Percentiles rank a stretch among this genome's conserved stretches.
Evolutionary conservation across 2,113 vertebrate species (phyloP).

Genomic region (Hippocampus abdominalis): DNA sequence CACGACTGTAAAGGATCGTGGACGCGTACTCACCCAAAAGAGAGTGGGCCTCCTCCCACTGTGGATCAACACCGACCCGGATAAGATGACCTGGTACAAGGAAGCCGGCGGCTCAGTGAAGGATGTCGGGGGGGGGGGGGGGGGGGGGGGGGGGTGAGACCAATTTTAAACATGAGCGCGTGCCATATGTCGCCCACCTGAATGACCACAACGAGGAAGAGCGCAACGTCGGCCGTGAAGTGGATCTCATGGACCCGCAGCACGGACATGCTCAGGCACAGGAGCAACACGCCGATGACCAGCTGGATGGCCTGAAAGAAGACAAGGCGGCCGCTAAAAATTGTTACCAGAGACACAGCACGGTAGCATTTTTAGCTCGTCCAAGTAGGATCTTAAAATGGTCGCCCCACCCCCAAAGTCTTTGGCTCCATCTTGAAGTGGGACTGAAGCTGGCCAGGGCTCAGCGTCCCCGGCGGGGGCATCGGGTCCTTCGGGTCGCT

Average conservation of each 20-base stretch:
- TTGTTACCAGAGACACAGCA: too few species aligned
- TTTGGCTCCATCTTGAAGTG: conserved; percentile 74
- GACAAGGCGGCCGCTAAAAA: not conserved
- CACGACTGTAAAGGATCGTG: not conserved
- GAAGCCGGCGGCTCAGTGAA: not conserved
- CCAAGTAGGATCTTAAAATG: too few species aligned
- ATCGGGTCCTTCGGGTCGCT: conserved; percentile 50
- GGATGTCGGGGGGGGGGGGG: too few species aligned
- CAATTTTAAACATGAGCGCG: not conserved
- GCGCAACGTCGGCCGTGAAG: conserved; percentile 68
- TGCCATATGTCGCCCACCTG: conserved; percentile 47
- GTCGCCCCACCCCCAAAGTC: conserved; percentile 72
- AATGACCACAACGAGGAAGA: conserved; percentile 66
- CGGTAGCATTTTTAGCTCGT: not conserved
- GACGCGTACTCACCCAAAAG: conserved; percentile 67
- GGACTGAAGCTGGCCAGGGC: conserved; percentile 55
- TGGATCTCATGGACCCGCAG: conserved; percentile 74
- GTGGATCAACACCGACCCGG: conserved; percentile 73
- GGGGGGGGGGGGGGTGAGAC: too few species aligned
- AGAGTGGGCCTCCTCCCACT: conserved; percentile 69
- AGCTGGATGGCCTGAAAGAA: conserved; percentile 73
- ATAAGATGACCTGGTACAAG: conserved; percentile 62
- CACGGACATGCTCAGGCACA: conserved; percentile 72
- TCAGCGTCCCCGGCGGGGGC: conserved; percentile 50
- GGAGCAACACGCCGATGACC: conserved; percentile 66